Evolutionary conservation across 2,113 vertebrate genomes (phyloP).

Genomic region (Eulemur rufifrons): DNA sequence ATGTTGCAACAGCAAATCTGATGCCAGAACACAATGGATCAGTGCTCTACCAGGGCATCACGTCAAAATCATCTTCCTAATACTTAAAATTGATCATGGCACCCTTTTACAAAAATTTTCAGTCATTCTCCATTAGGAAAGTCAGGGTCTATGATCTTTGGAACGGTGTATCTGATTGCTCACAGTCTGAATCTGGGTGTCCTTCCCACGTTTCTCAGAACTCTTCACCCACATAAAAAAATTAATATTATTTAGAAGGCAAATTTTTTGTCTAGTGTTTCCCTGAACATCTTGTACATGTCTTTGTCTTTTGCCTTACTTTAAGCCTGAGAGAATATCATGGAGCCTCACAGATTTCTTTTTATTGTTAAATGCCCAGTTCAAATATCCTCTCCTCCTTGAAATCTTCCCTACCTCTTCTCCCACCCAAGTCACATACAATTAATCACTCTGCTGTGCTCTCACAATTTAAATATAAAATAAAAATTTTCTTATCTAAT

Average conservation of each 20-base stretch:
- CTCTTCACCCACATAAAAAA: not conserved
- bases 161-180: not conserved
- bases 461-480: not conserved
- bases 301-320: not conserved
- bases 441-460: not conserved
- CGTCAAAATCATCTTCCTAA: not conserved
- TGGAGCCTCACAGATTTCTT: not conserved
- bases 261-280: not conserved
- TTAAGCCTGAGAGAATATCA: not conserved
- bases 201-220: not conserved
- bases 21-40: not conserved
- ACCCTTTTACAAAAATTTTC: not conserved
- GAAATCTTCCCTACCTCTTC: not conserved
- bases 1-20: not conserved
- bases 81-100: not conserved
- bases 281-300: not conserved
- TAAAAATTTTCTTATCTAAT: not conserved
- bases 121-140: not conserved
- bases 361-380: not conserved
- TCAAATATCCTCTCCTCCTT: not conserved
- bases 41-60: not conserved
- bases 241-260: not conserved
- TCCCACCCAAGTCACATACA: not conserved
- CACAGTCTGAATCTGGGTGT: not conserved
- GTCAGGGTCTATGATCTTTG: not conserved